Evolutionary conservation across 2,113 vertebrate genomes (phyloP).

Genomic region (Cephalopterus ornatus): DNA sequence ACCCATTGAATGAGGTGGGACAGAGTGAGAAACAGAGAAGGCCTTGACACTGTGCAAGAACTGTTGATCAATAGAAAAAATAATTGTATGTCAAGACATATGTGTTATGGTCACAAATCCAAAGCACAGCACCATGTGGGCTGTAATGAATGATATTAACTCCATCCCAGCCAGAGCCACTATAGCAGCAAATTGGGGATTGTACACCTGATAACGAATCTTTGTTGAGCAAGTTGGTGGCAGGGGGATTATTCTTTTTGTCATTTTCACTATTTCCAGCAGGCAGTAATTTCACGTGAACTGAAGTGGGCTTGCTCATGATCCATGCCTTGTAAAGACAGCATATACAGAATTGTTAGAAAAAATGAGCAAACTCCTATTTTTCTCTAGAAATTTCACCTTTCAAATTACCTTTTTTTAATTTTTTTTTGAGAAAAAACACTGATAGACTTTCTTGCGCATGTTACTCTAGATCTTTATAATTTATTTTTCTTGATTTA

Average conservation of each 20-base stretch:
- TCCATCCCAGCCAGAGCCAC: not conserved
- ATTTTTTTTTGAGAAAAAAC: not conserved
- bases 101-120: not conserved
- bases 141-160: not conserved
- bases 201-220: not conserved
- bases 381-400: not conserved
- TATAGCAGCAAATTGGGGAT: not conserved
- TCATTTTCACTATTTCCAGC: not conserved
- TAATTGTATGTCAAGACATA: not conserved
- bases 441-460: not conserved
- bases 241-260: not conserved
- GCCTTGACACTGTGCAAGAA: not conserved
- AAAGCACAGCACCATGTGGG: not conserved
- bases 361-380: not conserved
- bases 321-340: not conserved
- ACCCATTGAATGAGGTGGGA: not conserved
- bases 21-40: not conserved
- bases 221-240: not conserved
- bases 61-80: not conserved
- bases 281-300: not conserved
- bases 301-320: not conserved
- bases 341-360: not conserved
- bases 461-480: not conserved
- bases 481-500: not conserved
- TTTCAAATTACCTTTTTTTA: not conserved